These are phyloP conservation scores for Tipula vernalis DNA, from an alignment of 2,888 invertebrate genomes.

Conservation along the genomic window DNA sequence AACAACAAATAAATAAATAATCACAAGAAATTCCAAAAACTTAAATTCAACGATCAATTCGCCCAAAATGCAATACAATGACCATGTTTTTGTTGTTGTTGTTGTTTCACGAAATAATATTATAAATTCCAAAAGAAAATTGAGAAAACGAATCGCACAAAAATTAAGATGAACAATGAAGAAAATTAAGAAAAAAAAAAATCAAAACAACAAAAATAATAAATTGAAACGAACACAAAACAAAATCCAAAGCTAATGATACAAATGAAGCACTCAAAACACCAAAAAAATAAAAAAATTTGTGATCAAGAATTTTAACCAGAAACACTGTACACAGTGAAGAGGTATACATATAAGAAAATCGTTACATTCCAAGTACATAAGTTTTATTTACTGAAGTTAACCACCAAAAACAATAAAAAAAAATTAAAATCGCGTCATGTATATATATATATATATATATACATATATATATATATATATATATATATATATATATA, in stretches of 20 bases:
- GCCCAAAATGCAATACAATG: constrained; percentile 4
- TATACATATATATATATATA: too few relatives aligned
- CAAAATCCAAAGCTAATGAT: constrained; percentile 4
- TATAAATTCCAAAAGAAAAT: not conserved
- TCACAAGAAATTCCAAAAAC: not conserved
- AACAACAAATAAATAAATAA: not conserved
- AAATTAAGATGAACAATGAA: constrained; percentile 4
- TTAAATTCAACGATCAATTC: not conserved
- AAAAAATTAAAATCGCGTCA: not conserved
- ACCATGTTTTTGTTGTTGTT: not conserved
- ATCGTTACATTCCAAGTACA: not conserved
- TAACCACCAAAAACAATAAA: not conserved
- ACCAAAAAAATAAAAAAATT: not conserved
- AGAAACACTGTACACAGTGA: not conserved
- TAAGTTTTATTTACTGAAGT: not conserved
- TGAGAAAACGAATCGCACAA: not conserved
- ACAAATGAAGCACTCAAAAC: not conserved
- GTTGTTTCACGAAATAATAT: not conserved
- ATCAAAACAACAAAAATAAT: not conserved
- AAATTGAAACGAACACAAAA: not conserved
- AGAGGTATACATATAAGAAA: not conserved
- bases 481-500: not conserved
- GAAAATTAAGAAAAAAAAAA: not conserved
- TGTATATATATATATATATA: not conserved
- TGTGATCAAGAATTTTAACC: not conserved